Evolutionary conservation across 2,113 vertebrate genomes (phyloP).

Genomic region (Myrmecophaga tridactyla): DNA sequence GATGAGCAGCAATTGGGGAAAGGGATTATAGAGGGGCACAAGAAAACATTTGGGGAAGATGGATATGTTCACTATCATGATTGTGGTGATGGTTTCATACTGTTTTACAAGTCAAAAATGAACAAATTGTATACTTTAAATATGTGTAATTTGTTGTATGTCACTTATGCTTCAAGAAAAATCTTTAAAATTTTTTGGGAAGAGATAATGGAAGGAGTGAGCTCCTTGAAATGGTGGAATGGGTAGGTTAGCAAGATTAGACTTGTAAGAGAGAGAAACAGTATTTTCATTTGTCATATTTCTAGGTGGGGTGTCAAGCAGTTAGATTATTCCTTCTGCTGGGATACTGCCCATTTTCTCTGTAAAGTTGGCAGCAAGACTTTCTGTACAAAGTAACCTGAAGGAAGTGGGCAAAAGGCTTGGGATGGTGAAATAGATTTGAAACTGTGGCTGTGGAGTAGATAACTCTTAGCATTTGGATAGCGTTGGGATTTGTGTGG

Average conservation of each 20-base stretch:
- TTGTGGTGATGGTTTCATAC: no score
- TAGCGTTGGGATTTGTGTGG: not conserved
- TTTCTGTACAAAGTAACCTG: conserved; percentile 4
- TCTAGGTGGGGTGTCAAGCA: not conserved
- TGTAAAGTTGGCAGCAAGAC: not conserved
- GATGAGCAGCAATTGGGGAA: not conserved
- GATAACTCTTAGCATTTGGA: not conserved
- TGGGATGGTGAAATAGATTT: not conserved
- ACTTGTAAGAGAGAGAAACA: not conserved
- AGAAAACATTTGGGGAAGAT: not conserved
- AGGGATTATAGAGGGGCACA: not conserved
- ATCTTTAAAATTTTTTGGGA: not conserved
- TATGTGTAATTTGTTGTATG: not conserved
- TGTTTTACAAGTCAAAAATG: no score
- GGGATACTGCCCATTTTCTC: conserved; percentile 16
- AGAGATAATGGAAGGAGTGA: not conserved
- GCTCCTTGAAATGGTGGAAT: not conserved
- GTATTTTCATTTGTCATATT: not conserved
- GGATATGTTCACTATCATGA: no score
- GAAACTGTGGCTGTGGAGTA: not conserved
- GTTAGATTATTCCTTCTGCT: conserved; percentile 15
- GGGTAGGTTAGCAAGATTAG: not conserved
- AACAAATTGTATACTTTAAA: not conserved
- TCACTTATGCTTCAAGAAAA: not conserved
- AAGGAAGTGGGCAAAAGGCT: not conserved